These are phyloP conservation scores for Carcharodon carcharias DNA, from an alignment of 2,797 vertebrate genomes.

Conservation along the genomic window DNA sequence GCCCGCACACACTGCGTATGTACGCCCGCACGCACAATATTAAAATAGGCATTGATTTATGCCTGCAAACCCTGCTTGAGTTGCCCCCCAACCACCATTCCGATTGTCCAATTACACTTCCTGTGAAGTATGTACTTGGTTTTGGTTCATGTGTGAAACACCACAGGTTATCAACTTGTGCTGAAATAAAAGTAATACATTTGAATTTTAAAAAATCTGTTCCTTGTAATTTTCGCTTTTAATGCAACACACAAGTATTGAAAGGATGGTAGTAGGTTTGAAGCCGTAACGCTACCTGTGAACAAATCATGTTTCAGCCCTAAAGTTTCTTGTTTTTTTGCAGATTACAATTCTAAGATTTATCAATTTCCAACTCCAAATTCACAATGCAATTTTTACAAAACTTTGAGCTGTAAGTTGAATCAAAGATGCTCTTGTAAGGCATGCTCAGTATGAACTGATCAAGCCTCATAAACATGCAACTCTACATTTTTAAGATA, in stretches of 20 bases:
- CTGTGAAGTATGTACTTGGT: background rate
- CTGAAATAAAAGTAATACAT: background rate
- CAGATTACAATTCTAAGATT: background rate
- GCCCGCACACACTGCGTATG: no score
- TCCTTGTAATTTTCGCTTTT: background rate
- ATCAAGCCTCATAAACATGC: background rate
- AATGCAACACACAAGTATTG: background rate
- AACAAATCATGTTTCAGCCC: background rate
- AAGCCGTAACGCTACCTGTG: background rate
- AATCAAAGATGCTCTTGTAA: background rate
- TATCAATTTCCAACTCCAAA: background rate
- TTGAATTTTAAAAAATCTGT: background rate
- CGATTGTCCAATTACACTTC: background rate
- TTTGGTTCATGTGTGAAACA: background rate
- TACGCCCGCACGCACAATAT: background rate
- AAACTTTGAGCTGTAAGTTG: background rate
- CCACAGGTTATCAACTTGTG: background rate
- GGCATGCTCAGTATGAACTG: background rate
- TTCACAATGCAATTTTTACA: background rate
- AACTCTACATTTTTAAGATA: background rate
- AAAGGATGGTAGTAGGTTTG: background rate
- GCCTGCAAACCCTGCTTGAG: background rate
- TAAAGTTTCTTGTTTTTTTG: background rate
- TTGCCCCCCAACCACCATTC: background rate
- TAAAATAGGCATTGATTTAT: background rate